Percentiles rank a stretch among this genome's conserved stretches.
phyloP scores from a whole-genome alignment of 1,140 invertebrate genomes.

The Drosophila sp. region DNA sequence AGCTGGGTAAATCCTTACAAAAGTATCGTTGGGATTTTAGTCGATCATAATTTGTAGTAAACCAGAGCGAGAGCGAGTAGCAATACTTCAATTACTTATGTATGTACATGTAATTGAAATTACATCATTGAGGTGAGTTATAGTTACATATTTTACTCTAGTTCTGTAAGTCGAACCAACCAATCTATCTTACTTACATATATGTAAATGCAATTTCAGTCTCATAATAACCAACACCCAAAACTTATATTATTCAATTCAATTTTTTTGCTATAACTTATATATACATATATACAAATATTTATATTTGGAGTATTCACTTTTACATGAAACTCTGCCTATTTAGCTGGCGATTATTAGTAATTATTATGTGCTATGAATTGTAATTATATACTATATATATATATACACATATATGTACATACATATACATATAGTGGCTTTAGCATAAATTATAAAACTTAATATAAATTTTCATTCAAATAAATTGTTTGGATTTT shows the following conservation, averaged over 20 bases:
- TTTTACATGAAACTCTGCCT: background rate
- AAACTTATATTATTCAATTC: background rate
- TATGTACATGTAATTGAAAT: slow-evolving; percentile 3
- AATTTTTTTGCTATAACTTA: background rate
- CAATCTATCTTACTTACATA: background rate
- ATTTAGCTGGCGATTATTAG: background rate
- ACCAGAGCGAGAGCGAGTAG: background rate
- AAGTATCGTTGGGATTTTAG: background rate
- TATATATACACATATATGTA: background rate
- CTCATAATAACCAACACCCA: background rate
- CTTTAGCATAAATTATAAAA: background rate
- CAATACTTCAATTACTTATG: background rate
- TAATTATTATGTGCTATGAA: slow-evolving; percentile 3
- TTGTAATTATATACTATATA: slow-evolving; percentile 7
- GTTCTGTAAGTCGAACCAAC: background rate
- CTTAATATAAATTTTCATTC: background rate
- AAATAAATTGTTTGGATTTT: background rate
- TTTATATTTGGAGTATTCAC: slow-evolving; percentile 3
- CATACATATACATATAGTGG: background rate
- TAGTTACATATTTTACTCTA: background rate
- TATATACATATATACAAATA: background rate
- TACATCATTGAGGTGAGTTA: background rate
- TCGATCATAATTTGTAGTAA: background rate
- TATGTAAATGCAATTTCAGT: background rate
- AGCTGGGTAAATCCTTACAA: background rate